A percentile compares a stretch with the other conserved stretches of the same genome.
phyloP scores from a whole-genome alignment of 2,113 vertebrate species.

The Pachycephala philippinensis region DNA sequence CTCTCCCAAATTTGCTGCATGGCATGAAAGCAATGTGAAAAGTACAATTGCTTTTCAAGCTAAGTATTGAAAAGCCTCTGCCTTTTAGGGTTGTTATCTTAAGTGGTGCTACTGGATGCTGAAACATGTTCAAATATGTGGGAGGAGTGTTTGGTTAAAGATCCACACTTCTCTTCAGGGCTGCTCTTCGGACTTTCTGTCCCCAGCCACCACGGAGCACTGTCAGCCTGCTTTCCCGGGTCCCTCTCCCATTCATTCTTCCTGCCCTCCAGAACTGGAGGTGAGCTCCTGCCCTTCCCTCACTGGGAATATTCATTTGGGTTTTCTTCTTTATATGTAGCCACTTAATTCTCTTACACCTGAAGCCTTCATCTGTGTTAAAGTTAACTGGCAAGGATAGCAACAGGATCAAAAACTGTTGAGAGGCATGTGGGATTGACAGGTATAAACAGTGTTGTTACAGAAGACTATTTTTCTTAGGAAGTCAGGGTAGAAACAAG shows the following conservation, averaged over 20 bases:
- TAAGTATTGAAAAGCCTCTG: neutral
- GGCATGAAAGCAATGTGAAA: neutral
- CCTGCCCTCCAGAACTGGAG: neutral
- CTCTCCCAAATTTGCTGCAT: neutral
- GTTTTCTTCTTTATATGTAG: neutral
- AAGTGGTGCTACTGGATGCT: neutral
- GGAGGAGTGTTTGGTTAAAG: neutral
- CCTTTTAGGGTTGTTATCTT: neutral
- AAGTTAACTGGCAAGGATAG: neutral
- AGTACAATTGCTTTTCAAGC: neutral
- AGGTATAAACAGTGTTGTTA: neutral
- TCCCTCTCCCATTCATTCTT: neutral
- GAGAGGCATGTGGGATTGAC: neutral
- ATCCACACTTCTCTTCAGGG: neutral
- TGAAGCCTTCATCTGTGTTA: neutral
- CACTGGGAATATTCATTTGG: neutral
- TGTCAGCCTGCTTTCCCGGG: neutral
- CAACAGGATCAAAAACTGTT: neutral
- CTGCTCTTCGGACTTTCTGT: fast-evolving
- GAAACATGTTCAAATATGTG: neutral
- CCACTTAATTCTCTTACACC: neutral
- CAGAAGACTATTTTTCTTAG: neutral
- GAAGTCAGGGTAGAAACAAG: neutral
- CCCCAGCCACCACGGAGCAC: fast-evolving
- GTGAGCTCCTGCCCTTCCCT: neutral